Evolutionary conservation across 2,113 vertebrate species (phyloP).

Genomic region (Cyanoderma ruficeps): DNA sequence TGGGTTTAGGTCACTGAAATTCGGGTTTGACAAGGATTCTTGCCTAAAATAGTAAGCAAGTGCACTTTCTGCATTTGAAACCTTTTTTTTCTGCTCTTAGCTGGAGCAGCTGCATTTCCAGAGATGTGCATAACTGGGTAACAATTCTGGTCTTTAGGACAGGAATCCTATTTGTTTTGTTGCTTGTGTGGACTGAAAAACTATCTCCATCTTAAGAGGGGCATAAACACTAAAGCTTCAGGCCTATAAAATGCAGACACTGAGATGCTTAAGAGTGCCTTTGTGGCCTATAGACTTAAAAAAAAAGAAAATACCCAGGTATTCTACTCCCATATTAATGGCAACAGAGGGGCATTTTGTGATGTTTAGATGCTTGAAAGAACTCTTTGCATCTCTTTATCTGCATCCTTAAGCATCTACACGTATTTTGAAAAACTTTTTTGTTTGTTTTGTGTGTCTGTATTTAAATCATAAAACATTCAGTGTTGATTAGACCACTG

Average conservation of each 20-base stretch:
- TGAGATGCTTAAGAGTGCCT: not conserved
- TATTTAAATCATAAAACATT: not conserved
- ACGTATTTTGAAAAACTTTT: not conserved
- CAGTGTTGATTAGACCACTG: accelerated
- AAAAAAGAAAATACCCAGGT: not conserved
- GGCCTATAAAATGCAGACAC: not conserved
- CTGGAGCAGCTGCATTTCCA: not conserved
- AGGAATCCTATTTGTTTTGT: not conserved
- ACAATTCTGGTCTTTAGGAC: not conserved
- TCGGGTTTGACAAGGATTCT: not conserved
- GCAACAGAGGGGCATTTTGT: not conserved
- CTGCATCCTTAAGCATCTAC: not conserved
- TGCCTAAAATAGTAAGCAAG: not conserved
- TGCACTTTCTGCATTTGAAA: not conserved
- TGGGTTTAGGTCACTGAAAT: not conserved
- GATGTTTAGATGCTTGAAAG: not conserved
- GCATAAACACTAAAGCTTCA: not conserved
- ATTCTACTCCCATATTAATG: accelerated
- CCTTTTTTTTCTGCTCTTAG: not conserved
- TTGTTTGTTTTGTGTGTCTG: not conserved
- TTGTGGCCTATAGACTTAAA: not conserved
- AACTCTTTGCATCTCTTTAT: not conserved
- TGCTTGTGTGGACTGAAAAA: not conserved
- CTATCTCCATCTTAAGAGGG: not conserved
- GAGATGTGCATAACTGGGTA: accelerated